A percentile compares a stretch with the other conserved stretches of the same genome.
phyloP scores from a whole-genome alignment of 1,140 invertebrate species.

The Anastrepha obliqua region DNA sequence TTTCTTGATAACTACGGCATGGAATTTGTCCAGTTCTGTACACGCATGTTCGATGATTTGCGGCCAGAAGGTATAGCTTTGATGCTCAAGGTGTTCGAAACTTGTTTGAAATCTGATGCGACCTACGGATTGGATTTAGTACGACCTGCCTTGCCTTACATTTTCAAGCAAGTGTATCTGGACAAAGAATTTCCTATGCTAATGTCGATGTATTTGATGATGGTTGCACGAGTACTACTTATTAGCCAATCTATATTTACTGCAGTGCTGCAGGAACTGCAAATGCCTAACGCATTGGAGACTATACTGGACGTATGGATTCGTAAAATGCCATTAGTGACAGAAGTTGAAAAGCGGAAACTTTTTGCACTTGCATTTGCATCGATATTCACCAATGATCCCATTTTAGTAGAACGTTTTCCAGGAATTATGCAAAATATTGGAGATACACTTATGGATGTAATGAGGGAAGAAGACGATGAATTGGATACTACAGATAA shows the following conservation, averaged over 20 bases:
- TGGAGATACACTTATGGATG: conserved; percentile 90
- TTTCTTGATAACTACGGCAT: conserved; percentile 85
- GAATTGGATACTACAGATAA: neutral
- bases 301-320: conserved; percentile 86
- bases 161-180: conserved; percentile 80
- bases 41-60: conserved; percentile 85
- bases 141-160: conserved; percentile 80
- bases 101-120: conserved; percentile 81
- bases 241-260: conserved; percentile 84
- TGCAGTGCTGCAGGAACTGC: conserved; percentile 78
- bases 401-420: conserved; percentile 83
- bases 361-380: conserved; percentile 87
- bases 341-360: conserved; percentile 87
- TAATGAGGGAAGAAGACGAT: conserved; percentile 80
- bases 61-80: conserved; percentile 85
- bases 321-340: conserved; percentile 85
- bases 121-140: conserved; percentile 80
- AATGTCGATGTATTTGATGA: conserved; percentile 84
- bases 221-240: conserved; percentile 86
- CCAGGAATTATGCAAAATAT: conserved; percentile 85
- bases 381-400: conserved; percentile 83
- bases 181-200: conserved; percentile 83
- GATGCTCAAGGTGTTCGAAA: conserved; percentile 84
- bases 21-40: conserved; percentile 81
- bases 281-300: conserved; percentile 79